These are phyloP conservation scores for Jacana jacana DNA, from an alignment of 2,113 vertebrate species.

Conservation along the genomic window DNA sequence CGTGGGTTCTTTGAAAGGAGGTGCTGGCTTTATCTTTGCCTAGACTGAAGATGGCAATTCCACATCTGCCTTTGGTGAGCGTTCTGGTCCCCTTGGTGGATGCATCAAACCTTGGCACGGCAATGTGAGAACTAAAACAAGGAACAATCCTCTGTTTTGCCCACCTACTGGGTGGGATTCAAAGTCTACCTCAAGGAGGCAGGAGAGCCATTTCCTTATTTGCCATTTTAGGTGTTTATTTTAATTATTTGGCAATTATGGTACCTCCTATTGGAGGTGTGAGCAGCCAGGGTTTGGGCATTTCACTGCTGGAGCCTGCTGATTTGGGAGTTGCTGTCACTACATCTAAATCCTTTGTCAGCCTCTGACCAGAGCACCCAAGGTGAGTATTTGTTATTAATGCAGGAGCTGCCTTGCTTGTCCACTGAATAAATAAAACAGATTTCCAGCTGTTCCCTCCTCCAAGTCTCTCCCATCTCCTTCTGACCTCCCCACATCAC, in stretches of 20 bases:
- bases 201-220: not conserved
- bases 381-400: not conserved
- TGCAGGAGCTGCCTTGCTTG: not conserved
- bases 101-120: rapidly evolving
- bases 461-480: not conserved
- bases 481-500: not conserved
- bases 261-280: not conserved
- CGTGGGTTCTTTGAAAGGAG: not conserved
- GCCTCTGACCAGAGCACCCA: not conserved
- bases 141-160: not conserved
- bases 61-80: not conserved
- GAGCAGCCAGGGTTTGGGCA: not conserved
- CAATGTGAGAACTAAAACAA: not conserved
- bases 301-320: not conserved
- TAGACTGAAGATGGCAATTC: not conserved
- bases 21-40: not conserved
- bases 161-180: not conserved
- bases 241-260: not conserved
- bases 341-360: not conserved
- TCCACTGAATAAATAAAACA: not conserved
- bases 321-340: not conserved
- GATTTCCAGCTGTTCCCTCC: not conserved
- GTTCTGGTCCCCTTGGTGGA: not conserved
- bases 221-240: not conserved
- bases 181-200: not conserved